phyloP scores from a whole-genome alignment of 2,888 invertebrate genomes.

The Resseliella maxima region DNA sequence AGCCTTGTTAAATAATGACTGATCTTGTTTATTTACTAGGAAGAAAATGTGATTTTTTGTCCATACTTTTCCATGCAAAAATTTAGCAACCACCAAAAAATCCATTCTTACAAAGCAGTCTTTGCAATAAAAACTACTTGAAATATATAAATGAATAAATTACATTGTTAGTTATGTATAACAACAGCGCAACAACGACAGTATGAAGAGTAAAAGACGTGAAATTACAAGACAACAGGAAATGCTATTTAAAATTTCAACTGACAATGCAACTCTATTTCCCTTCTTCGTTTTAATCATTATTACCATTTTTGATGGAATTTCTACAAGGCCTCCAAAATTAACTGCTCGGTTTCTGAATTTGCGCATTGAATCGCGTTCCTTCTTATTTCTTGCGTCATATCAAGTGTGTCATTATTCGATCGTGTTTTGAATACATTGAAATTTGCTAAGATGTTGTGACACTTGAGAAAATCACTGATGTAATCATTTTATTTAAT shows the following conservation, averaged over 20 bases:
- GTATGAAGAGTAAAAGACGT: background rate
- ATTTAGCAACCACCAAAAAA: background rate
- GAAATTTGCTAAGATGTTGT: background rate
- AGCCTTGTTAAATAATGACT: background rate
- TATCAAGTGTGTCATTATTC: background rate
- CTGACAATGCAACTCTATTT: background rate
- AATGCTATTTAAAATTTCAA: background rate
- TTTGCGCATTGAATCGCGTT: too few species aligned
- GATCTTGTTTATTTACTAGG: background rate
- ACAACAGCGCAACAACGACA: too few species aligned
- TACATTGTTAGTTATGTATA: background rate
- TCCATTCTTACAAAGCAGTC: too few species aligned
- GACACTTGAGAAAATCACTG: conserved; percentile 4
- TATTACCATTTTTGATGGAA: background rate
- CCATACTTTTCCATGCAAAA: background rate
- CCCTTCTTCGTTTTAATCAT: background rate
- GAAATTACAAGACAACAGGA: background rate
- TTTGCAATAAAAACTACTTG: background rate
- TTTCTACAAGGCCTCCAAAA: background rate
- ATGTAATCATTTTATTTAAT: conserved; percentile 8
- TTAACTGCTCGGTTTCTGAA: background rate
- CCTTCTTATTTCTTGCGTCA: too few species aligned
- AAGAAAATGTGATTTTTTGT: background rate
- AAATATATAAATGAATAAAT: conserved; percentile 30
- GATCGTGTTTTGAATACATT: background rate